Evolutionary conservation across 2,797 vertebrate species (phyloP).

Genomic region (Knipowitschia caucasica): DNA sequence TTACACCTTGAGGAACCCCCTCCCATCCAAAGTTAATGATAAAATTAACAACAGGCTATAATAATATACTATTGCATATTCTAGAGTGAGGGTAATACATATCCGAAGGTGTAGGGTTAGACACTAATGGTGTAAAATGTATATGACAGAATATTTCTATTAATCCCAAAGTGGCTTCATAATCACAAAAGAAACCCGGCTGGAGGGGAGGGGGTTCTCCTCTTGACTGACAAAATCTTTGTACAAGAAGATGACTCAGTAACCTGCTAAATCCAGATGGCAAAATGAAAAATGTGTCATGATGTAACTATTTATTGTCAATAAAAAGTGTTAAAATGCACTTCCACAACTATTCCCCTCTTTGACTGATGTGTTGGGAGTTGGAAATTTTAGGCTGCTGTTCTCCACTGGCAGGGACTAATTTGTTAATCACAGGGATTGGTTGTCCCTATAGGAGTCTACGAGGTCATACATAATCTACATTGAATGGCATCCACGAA

Average conservation of each 20-base stretch:
- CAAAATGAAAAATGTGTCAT: neutral
- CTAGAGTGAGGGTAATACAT: too few species aligned
- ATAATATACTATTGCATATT: too few species aligned
- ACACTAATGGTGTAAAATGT: neutral
- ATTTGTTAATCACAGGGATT: neutral
- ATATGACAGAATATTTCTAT: neutral
- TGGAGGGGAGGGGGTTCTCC: conserved; percentile 14
- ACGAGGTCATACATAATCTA: too few species aligned
- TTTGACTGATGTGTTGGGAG: neutral
- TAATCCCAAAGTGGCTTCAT: neutral
- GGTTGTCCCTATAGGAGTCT: too few species aligned
- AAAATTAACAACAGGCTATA: too few species aligned
- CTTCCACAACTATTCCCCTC: neutral
- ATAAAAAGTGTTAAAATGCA: neutral
- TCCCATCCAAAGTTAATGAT: too few species aligned
- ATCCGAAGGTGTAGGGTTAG: too few species aligned
- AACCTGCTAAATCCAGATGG: neutral
- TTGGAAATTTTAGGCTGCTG: neutral
- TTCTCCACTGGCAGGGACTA: neutral
- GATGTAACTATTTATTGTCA: conserved; percentile 5
- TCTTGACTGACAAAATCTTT: conserved; percentile 11
- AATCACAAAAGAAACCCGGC: neutral
- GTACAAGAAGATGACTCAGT: neutral
- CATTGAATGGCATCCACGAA: too few species aligned
- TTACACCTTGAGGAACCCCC: too few species aligned